Evolutionary conservation across 2,797 vertebrate species (phyloP).

Genomic region (Sebastes nivosus): DNA sequence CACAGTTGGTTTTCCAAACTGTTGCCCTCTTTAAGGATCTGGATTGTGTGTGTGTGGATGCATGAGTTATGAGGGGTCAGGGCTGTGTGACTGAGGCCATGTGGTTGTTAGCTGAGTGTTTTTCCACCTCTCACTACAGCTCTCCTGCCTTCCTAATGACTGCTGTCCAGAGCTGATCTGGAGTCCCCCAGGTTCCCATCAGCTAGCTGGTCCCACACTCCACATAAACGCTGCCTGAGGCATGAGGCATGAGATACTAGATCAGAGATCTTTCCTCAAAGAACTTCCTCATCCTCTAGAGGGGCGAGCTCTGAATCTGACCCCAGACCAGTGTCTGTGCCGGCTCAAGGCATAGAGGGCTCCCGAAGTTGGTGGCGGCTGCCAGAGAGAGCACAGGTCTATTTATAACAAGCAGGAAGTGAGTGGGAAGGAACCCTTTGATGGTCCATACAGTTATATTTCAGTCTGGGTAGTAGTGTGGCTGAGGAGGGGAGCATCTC

Average conservation of each 20-base stretch:
- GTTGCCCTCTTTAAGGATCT: slow-evolving; percentile 24
- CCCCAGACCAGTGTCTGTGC: slow-evolving; percentile 29
- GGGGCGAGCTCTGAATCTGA: slow-evolving; percentile 49
- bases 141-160: slow-evolving; percentile 50
- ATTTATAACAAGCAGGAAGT: slow-evolving; percentile 74
- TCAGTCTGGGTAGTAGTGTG: slow-evolving; percentile 46
- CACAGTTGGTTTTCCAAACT: slow-evolving; percentile 67
- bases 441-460: slow-evolving; percentile 69
- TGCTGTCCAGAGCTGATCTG: slow-evolving; percentile 32
- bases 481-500: slow-evolving; percentile 32
- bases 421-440: slow-evolving; percentile 61
- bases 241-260: slow-evolving; percentile 16
- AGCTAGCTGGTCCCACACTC: slow-evolving; percentile 35
- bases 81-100: slow-evolving; percentile 63
- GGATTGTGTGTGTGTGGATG: slow-evolving; percentile 2
- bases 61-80: slow-evolving; percentile 61
- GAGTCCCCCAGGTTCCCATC: slow-evolving; percentile 56
- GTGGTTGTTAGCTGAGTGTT: slow-evolving; percentile 69
- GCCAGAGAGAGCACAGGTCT: slow-evolving; percentile 55
- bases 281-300: slow-evolving; percentile 34
- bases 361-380: slow-evolving; percentile 46
- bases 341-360: slow-evolving; percentile 26
- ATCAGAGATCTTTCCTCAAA: slow-evolving; percentile 32
- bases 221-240: slow-evolving; percentile 39
- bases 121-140: slow-evolving; percentile 47